Evolutionary conservation across 1,140 invertebrate species (phyloP), one percentile per base, ranked within the genome.

Genomic region (Drosophila busckii): DNA sequence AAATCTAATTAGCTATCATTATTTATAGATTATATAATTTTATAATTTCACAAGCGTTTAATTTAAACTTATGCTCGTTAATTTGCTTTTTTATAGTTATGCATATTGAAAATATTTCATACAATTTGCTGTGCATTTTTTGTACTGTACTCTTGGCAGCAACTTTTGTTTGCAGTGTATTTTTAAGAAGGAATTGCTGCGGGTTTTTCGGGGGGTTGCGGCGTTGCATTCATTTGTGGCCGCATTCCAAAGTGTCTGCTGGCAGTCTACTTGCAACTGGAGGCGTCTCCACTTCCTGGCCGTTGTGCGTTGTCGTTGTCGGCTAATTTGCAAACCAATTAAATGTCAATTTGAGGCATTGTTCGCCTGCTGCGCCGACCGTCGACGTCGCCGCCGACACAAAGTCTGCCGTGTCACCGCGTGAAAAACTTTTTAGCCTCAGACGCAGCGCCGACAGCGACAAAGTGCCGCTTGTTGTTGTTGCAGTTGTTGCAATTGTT

Each of bases 311-410:
- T 62, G 34, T 29, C 37, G 28, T 54, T 44, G 29, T 44, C 54
- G 66, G 78, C 80, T 84, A 84, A 84, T 84, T 84, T 84, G 80
- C 80, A 78, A 73, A 84, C 80, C 80, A 84, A 84, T 84, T 84
- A 84, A 84, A 84, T 84, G 80, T 84, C 68, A 84, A 84, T 84
- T 84, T 78, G 71, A 80, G 71, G 60, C 80, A 83, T 82, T 80
- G 75, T 82, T 83, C 49, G 26, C 31, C 40, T 15, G 26, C 35
- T 16, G 19, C 10, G 25, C 28, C 20, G 15, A 9, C 22, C 34
- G 8, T 22, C 32, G 1, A 3, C 25, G 20, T 3, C 7, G n/a
- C 38, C 35, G 56, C 35, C 40, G 56, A 31, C 56, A 54, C 40
- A 46, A 54, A 38, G 49, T 60, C 56, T 59, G 38, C 55, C 48